Base-by-base conservation (phyloP, 1,140 invertebrate genomes). In the Bombus pyrosoma region DNA sequence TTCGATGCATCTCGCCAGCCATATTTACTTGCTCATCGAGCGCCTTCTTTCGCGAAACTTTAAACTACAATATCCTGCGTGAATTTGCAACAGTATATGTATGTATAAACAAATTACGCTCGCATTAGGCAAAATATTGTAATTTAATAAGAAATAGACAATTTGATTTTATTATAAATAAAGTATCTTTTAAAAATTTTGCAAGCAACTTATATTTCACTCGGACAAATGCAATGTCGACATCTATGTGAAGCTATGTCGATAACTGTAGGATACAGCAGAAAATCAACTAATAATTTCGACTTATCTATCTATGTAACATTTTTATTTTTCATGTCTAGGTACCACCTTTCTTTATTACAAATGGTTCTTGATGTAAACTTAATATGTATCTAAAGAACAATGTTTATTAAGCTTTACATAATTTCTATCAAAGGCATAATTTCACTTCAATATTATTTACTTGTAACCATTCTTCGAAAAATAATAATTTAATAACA, bases 1-100 rank as follows among this genome's bases (percentile, higher is more conserved):
- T 47, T 74, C 64, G 53, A 57, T 69, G 66, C 68, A 47, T 72
- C 75, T 77, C 32, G 18, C 18, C 73, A 34, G 47, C 64, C 69
- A 89, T 85, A 72, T 68, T 75, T 68, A 43, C 18, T 25, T 59
- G 39, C 25, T n/a, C 28, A 15, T 39, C 5, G 1, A 41, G 64
- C 74, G 78, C 57, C 82, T 47, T 71, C 81, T 72, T 37, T 37
- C 28, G 32, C 32, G 9, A n/a, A 41, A 47, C 15, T 2, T 8
- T 1, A 9, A 82, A 43, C 18, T 72, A 37, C 18, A 13, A 79
- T 5, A 18, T 62, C 2, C 4, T 15, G 28, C 39, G 3, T n/a
- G 37, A 64, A 32, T 64, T 34, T 64, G 18, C 2, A 78, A 75
- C 0, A 8, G 2, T 53, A 53, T 53, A 6, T 18, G 1, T 53